These are phyloP conservation scores for Nemotelus nigrinus DNA, from an alignment of 2,888 invertebrate species.

Conservation along the genomic window DNA sequence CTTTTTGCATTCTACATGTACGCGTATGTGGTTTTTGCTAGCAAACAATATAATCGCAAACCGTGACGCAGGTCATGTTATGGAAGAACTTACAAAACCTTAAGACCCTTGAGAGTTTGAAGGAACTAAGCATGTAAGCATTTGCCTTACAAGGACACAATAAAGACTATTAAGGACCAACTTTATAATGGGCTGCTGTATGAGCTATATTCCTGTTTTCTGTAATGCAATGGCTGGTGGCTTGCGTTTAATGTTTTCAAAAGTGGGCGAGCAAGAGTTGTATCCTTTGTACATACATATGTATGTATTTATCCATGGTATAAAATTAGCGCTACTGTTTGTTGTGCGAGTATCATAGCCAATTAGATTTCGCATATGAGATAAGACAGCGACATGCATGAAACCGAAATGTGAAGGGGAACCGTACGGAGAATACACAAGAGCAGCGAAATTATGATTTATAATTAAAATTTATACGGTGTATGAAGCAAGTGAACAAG, in stretches of 20 bases:
- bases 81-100: neutral
- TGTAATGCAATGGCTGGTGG: neutral
- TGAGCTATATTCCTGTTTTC: neutral
- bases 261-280: conserved; percentile 2
- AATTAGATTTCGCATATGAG: conserved; percentile 29
- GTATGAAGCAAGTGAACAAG: conserved; percentile 25
- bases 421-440: neutral
- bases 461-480: conserved; percentile 36
- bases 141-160: conserved; percentile 29
- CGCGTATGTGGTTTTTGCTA: no score
- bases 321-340: conserved; percentile 29
- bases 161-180: conserved; percentile 22
- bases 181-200: neutral
- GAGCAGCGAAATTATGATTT: conserved; percentile 29
- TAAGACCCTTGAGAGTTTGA: conserved; percentile 14
- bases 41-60: no score
- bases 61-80: no score
- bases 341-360: conserved; percentile 23
- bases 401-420: neutral
- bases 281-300: no score
- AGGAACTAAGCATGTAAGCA: conserved; percentile 6
- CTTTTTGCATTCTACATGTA: no score
- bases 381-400: neutral
- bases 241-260: conserved; percentile 9
- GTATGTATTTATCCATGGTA: no score